These are phyloP conservation scores for Climacteris rufus DNA, from an alignment of 2,113 vertebrate species.

Conservation along the genomic window DNA sequence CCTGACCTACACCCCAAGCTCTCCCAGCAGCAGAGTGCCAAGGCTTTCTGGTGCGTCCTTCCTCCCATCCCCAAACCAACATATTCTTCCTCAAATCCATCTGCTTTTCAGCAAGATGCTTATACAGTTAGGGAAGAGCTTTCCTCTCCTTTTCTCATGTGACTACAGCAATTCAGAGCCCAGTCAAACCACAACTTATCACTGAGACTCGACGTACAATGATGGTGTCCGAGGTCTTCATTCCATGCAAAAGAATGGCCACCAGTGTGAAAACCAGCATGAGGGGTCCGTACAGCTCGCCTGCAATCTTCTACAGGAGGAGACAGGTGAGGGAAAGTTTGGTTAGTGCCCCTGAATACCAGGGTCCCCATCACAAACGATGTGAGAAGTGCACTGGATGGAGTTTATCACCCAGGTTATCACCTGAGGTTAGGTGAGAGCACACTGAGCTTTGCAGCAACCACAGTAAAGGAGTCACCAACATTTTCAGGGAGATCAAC, in stretches of 20 bases:
- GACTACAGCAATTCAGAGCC: background rate
- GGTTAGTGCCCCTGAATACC: background rate
- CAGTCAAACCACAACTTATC: background rate
- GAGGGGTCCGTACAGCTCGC: constrained; percentile 94
- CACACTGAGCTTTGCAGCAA: background rate
- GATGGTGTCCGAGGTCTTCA: constrained; percentile 96
- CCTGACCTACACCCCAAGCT: background rate
- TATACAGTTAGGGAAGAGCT: background rate
- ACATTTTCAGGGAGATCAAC: background rate
- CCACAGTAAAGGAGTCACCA: background rate
- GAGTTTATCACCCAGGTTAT: background rate
- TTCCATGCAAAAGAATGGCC: constrained; percentile 94
- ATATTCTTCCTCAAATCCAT: background rate
- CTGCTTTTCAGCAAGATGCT: background rate
- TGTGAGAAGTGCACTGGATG: background rate
- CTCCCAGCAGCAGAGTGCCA: background rate
- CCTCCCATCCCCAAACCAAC: background rate
- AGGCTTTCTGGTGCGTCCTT: background rate
- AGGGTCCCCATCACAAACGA: accelerated
- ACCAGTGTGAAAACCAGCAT: constrained; percentile 98
- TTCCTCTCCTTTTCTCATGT: background rate
- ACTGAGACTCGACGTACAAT: constrained; percentile 77
- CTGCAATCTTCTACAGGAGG: constrained; percentile 87
- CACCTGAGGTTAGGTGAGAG: background rate
- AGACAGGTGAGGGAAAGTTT: background rate